Evolutionary conservation across 2,797 vertebrate genomes (phyloP), one percentile per base, ranked within the genome.

Genomic region (Scolopax bukidnonensis): DNA sequence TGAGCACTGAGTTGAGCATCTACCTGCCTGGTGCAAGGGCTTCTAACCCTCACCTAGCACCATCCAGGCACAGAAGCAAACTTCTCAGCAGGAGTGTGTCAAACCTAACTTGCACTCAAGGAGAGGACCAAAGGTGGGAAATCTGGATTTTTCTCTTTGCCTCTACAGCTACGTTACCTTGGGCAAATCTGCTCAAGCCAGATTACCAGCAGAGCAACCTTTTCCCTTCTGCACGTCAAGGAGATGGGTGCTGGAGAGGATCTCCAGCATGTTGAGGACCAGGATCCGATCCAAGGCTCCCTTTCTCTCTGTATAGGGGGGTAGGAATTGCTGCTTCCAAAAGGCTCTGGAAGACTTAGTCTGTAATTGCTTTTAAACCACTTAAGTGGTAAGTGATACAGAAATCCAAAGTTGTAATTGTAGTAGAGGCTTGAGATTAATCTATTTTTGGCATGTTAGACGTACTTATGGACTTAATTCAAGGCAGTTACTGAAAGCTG

Each of bases 321-420:
- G 14, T 4, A n/a, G 54, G 32, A 56, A 56, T 41, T 4, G 63
- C 15, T 86, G 56, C 68, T 84, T 89, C 90, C 84, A 85, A 64
- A 68, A 70, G 23, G 32, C 80, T 63, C 40, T 59, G 81, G 4
- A 73, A 89, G 87, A 43, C 71, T 90, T 8, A 25, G 81, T 19
- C 69, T 84, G 74, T 79, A 93, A 94, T 88, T 89, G 87, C 91
- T 87, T 96, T 84, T 95, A 92, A 95, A 96, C 75, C 79, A 91
- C 61, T 89, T 57, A 64, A 59, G 82, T 50, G 40, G 79, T 7
- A 53, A 85, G 84, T 13, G 89, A 83, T 47, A 88, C 73, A 81
- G 61, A 75, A 93, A 80, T 84, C 83, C 70, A 51, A 32, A 86
- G 87, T n/a, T 51, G 80, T 90, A 84, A 93, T 91, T 84, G 61